Conservation (phyloP, 2,113 vertebrate genomes). For the Gasterosteus nipponicus region DNA sequence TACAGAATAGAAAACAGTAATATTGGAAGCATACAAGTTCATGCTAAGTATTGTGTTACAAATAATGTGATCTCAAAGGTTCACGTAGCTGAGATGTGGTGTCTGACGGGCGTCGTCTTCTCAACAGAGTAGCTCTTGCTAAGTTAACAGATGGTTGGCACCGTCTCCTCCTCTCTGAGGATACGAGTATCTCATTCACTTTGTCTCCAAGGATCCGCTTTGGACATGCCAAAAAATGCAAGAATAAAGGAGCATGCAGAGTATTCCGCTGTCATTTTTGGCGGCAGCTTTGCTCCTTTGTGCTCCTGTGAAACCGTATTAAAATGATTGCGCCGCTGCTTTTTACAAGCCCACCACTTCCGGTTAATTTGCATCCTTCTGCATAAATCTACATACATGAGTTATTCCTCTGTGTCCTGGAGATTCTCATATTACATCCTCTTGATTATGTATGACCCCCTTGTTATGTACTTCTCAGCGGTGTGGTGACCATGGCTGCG, state of each 20-base stretch:
- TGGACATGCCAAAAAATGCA: constrained; percentile 33
- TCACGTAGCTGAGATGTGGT: background rate
- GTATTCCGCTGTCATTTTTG: constrained; percentile 28
- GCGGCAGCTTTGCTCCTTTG: constrained; percentile 33
- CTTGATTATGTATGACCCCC: constrained; percentile 59
- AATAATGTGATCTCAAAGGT: background rate
- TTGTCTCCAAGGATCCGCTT: constrained; percentile 47
- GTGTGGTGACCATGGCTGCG: constrained; percentile 47
- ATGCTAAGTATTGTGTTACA: background rate
- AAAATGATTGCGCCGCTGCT: constrained; percentile 26
- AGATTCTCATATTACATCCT: constrained; percentile 36
- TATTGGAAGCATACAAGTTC: background rate
- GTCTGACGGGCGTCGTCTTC: constrained; percentile 2
- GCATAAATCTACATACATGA: constrained; percentile 68
- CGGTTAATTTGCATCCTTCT: constrained; percentile 51
- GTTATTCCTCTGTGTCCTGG: constrained; percentile 38
- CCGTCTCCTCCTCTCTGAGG: constrained; percentile 34
- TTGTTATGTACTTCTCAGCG: constrained; percentile 53
- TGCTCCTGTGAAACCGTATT: constrained; percentile 48
- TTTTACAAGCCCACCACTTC: constrained; percentile 12
- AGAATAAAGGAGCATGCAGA: constrained; percentile 48
- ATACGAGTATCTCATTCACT: constrained; percentile 53
- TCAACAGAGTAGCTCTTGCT: constrained; percentile 24
- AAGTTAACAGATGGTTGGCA: constrained; percentile 52
- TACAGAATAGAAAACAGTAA: background rate